Evolutionary conservation across 1,140 invertebrate species (phyloP).

Genomic region (Lutraria rhynchaena): DNA sequence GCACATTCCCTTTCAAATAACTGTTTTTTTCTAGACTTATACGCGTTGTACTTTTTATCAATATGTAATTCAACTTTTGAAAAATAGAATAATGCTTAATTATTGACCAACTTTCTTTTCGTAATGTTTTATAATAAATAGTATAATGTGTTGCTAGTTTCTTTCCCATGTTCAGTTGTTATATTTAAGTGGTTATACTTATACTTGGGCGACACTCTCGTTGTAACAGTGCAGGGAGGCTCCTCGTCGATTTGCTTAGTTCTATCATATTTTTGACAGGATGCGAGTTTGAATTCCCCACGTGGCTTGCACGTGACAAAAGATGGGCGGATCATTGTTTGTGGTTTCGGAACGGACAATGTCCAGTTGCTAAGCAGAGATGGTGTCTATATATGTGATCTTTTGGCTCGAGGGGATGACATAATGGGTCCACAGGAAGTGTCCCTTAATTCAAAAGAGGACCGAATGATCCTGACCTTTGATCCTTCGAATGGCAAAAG

Average conservation of each 20-base stretch:
- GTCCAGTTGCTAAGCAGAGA: slow-evolving; percentile 46
- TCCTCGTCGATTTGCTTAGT: neutral
- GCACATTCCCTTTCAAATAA: no score
- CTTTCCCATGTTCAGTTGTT: no score
- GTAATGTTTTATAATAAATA: no score
- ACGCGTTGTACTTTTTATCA: no score
- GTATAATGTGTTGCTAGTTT: no score
- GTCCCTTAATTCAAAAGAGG: slow-evolving; percentile 29
- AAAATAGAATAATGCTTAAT: no score
- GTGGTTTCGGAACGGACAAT: slow-evolving; percentile 54
- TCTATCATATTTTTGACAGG: slow-evolving; percentile 30
- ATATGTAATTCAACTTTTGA: no score
- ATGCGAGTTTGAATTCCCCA: slow-evolving; percentile 47
- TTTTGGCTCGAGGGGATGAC: slow-evolving; percentile 31
- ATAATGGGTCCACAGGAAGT: slow-evolving; percentile 55
- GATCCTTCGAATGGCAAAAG: slow-evolving; percentile 56
- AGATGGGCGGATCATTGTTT: slow-evolving; percentile 43
- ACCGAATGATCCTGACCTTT: slow-evolving; percentile 51
- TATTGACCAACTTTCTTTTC: no score
- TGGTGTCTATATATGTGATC: slow-evolving; percentile 14
- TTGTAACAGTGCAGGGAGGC: neutral
- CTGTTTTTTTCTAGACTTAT: no score
- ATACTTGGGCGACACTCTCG: neutral
- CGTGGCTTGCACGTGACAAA: slow-evolving; percentile 45
- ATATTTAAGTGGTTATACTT: no score